These are phyloP conservation scores for Junonia oenone DNA, from an alignment of 2,888 invertebrate genomes.

Conservation along the genomic window DNA sequence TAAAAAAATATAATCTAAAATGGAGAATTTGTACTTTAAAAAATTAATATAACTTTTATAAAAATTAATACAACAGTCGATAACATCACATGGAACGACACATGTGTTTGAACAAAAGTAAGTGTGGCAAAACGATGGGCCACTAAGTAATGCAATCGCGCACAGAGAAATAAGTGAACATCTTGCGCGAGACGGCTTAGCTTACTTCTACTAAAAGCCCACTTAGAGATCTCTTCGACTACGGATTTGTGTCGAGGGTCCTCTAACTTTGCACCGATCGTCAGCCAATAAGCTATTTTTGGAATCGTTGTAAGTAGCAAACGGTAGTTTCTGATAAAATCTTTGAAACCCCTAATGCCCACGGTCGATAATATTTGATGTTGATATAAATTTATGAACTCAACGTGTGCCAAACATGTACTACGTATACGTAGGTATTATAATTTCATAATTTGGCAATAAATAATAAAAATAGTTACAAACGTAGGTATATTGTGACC, in stretches of 20 bases:
- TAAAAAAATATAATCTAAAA: too few relatives aligned
- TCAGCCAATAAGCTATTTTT: slow-evolving; percentile 64
- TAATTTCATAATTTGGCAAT: too few relatives aligned
- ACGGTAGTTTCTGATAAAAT: slow-evolving; percentile 28
- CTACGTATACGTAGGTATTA: too few relatives aligned
- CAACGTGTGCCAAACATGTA: too few relatives aligned
- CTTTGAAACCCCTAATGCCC: slow-evolving; percentile 9
- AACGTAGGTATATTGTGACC: too few relatives aligned
- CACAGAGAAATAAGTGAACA: slow-evolving; percentile 67
- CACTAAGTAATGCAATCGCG: slow-evolving; percentile 54
- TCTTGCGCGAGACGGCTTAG: slow-evolving; percentile 73
- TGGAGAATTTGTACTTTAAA: too few relatives aligned
- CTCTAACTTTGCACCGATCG: slow-evolving; percentile 62
- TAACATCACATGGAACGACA: slow-evolving; percentile 16
- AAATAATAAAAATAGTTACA: too few relatives aligned
- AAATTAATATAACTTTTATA: background rate
- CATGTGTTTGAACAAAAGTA: slow-evolving; percentile 24
- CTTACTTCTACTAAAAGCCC: slow-evolving; percentile 76
- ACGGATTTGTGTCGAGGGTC: slow-evolving; percentile 68
- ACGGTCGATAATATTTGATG: background rate
- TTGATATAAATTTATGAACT: background rate
- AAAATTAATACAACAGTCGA: background rate
- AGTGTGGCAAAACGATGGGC: slow-evolving; percentile 32
- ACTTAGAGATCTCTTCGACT: slow-evolving; percentile 73
- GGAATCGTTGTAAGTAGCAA: slow-evolving; percentile 42